phyloP scores from a whole-genome alignment of 2,888 invertebrate species.

The Drosophila mimica region DNA sequence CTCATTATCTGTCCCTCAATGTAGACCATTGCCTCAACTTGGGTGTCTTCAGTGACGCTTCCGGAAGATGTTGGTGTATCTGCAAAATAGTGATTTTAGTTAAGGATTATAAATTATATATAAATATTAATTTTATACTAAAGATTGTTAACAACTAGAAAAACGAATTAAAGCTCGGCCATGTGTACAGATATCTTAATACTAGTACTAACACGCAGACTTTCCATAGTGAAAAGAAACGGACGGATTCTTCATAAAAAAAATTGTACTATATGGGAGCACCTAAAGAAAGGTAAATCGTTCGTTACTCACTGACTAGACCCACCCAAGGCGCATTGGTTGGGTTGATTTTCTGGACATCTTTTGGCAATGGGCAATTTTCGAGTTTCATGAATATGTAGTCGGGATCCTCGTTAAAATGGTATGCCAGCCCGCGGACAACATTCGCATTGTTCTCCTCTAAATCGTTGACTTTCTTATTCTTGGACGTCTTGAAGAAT shows the following conservation, averaged over 20 bases:
- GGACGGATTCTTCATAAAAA: no score
- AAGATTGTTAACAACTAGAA: neutral
- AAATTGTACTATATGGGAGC: no score
- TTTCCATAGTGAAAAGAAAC: no score
- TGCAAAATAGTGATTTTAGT: conserved; percentile 1
- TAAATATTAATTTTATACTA: neutral
- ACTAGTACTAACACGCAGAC: no score
- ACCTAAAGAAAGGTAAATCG: neutral
- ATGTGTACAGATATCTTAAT: no score
- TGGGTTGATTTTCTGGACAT: conserved; percentile 66
- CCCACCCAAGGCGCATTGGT: conserved; percentile 76
- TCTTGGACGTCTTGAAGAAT: conserved; percentile 71
- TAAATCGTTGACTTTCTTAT: conserved; percentile 62
- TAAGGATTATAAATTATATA: neutral
- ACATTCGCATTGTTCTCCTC: conserved; percentile 69
- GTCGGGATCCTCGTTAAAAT: conserved; percentile 74
- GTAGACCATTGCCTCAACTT: conserved; percentile 69
- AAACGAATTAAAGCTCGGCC: no score
- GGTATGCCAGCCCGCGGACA: conserved; percentile 69
- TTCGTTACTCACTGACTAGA: conserved; percentile 70
- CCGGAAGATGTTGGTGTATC: conserved; percentile 42
- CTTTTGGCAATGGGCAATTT: conserved; percentile 59
- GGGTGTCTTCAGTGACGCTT: conserved; percentile 24
- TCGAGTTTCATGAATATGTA: conserved; percentile 70
- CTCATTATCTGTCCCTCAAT: conserved; percentile 73